phyloP scores from a whole-genome alignment of 1,140 invertebrate species.

The Drosophila repleta region DNA sequence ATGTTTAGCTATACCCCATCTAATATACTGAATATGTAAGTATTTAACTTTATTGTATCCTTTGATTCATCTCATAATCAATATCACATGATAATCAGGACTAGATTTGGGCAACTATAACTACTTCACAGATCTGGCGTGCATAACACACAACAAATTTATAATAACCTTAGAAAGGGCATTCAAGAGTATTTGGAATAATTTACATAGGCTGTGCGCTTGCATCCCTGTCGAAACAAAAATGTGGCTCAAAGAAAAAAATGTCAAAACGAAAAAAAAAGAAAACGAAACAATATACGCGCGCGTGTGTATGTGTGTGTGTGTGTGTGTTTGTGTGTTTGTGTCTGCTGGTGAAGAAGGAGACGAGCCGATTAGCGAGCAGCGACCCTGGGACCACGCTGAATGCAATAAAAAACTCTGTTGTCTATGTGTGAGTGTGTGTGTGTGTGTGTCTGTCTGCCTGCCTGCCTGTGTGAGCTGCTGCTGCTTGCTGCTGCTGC shows the following conservation, averaged over 20 bases:
- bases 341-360: constrained; percentile 33
- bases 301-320: constrained; percentile 8
- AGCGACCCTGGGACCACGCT: constrained; percentile 76
- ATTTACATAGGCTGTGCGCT: constrained; percentile 5
- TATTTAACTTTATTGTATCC: no score
- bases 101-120: no score
- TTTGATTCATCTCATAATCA: no score
- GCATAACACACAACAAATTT: no score
- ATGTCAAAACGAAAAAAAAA: constrained; percentile 35
- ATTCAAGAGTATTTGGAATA: neutral
- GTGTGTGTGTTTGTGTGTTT: neutral
- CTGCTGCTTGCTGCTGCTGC: constrained; percentile 25
- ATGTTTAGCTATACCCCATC: no score
- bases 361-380: constrained; percentile 48
- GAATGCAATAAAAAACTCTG: constrained; percentile 58
- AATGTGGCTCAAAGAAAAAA: constrained; percentile 27
- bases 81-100: no score
- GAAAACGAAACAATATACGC: constrained; percentile 18
- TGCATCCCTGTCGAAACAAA: constrained; percentile 28
- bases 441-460: constrained; percentile 43
- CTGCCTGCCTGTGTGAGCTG: constrained; percentile 14
- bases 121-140: no score
- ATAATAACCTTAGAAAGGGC: no score
- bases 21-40: no score
- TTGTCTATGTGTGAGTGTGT: constrained; percentile 41